Conservation (phyloP, 2,113 vertebrate genomes). For the Poecilia latipinna region DNA sequence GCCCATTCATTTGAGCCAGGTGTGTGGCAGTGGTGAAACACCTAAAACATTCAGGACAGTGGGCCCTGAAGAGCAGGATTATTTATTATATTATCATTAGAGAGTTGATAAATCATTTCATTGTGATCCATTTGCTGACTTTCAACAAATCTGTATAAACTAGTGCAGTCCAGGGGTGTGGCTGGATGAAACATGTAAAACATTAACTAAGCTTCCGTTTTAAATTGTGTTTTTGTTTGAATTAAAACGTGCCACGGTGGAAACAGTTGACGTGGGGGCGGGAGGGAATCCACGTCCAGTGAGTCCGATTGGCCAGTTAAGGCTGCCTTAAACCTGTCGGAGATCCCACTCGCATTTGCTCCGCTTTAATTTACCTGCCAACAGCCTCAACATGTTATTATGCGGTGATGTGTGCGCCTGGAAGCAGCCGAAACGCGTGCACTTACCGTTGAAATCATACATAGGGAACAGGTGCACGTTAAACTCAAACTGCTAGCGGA, state of each 20-base stretch:
- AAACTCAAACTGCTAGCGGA: constrained; percentile 19
- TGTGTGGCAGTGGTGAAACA: not conserved
- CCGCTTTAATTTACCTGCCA: not conserved
- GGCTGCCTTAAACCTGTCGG: not conserved
- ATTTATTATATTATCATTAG: not conserved
- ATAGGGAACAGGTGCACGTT: constrained; percentile 62
- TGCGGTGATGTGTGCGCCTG: constrained; percentile 2
- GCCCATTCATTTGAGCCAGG: not conserved
- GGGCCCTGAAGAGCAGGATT: not conserved
- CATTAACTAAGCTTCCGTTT: not conserved
- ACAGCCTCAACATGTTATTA: not conserved
- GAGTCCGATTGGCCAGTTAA: constrained; percentile 11
- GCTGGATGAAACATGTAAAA: too few species aligned
- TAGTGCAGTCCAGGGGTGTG: not conserved
- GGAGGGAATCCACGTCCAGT: not conserved
- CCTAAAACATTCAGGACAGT: not conserved
- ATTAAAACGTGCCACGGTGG: not conserved
- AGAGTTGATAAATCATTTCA: not conserved
- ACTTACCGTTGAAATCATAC: constrained; percentile 14
- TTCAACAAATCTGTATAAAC: not conserved
- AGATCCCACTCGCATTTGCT: not conserved
- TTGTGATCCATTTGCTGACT: not conserved
- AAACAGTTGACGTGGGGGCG: not conserved
- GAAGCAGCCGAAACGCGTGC: constrained; percentile 32
- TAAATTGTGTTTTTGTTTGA: not conserved